Conservation (phyloP, 2,888 invertebrate genomes). For the Clivina fossor region DNA sequence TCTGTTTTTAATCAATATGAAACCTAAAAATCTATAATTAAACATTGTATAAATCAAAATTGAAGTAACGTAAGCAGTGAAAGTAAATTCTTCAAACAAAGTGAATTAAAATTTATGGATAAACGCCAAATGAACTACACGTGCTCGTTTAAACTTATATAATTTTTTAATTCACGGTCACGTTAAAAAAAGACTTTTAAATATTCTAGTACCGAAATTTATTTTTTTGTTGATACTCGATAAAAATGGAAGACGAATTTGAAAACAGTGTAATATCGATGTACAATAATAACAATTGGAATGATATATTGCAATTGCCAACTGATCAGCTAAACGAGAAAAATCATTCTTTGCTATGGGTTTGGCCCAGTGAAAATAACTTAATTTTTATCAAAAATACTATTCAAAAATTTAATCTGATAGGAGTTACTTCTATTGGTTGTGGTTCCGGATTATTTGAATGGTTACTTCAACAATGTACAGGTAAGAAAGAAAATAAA, state of each 20-base stretch:
- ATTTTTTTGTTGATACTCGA: neutral
- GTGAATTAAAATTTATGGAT: too few species aligned
- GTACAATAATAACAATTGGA: conserved; percentile 53
- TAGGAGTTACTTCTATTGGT: conserved; percentile 68
- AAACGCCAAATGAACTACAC: too few species aligned
- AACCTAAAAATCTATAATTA: too few species aligned
- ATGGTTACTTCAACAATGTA: conserved; percentile 70
- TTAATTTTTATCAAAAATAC: conserved; percentile 60
- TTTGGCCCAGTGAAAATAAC: conserved; percentile 69
- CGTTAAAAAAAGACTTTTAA: conserved; percentile 22
- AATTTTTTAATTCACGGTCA: conserved; percentile 24
- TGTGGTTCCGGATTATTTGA: conserved; percentile 82
- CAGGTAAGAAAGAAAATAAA: conserved; percentile 56
- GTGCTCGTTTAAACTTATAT: conserved; percentile 12
- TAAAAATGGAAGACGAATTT: conserved; percentile 52
- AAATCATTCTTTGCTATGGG: conserved; percentile 64
- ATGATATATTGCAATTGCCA: conserved; percentile 54
- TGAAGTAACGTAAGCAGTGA: too few species aligned
- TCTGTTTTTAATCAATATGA: too few species aligned
- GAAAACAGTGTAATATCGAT: conserved; percentile 51
- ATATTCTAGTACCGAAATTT: neutral
- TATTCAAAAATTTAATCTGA: conserved; percentile 53
- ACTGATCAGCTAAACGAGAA: conserved; percentile 54
- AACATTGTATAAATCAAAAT: too few species aligned
- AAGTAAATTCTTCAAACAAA: too few species aligned